Base-by-base conservation (phyloP, 2,888 invertebrate species). In the Hyposoter dolosus region DNA sequence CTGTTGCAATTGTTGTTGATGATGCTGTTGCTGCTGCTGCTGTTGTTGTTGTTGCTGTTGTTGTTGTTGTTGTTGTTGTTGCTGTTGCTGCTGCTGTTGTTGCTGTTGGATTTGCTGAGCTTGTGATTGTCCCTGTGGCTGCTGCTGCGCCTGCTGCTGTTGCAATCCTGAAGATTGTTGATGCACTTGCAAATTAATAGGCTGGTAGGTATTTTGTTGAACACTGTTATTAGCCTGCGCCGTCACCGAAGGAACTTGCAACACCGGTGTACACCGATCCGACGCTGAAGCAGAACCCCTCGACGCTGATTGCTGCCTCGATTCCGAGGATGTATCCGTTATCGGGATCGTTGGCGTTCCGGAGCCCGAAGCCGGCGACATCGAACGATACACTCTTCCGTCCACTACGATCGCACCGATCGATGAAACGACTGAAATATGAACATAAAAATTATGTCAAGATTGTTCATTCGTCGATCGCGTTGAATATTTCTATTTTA, bases 361-460 rank as follows among this genome's bases (percentile, higher is more conserved):
- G 17, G 91, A 84, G 4, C 90, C 90, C 15, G 92, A 90, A 0
- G 91, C 82, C 19, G 93, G 93, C 15, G 93, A 93, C 60, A 90
- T 85, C 3, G 95, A 94, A 47, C 96, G 96, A 95, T 97, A 97
- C 88, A 97, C 96, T 93, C 97, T 96, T 83, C 98, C 98, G 94
- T 98, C 98, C 85, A 98, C 98, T 65, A 98, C 97, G 90, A 98
- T 97, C 86, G 96, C 96, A 87, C 98, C 98, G 92, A 98, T 96
- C 75, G 96, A 96, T 69, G 97, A 96, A 90, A 98, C 95, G 88
- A 97, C 97, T 97, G 93, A 23, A 92, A 93, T 87, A 50, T 32
- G 0, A 40, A 19, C 32, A 10, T 47, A 12, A 12, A 50, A n/a
- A 40, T 43, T 15, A 23, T 60, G 28, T 28, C 19, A 10, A 6